Evolutionary conservation across 2,797 vertebrate species (phyloP), one percentile per base, ranked within the genome.

Genomic region (Aldrovandia affinis): DNA sequence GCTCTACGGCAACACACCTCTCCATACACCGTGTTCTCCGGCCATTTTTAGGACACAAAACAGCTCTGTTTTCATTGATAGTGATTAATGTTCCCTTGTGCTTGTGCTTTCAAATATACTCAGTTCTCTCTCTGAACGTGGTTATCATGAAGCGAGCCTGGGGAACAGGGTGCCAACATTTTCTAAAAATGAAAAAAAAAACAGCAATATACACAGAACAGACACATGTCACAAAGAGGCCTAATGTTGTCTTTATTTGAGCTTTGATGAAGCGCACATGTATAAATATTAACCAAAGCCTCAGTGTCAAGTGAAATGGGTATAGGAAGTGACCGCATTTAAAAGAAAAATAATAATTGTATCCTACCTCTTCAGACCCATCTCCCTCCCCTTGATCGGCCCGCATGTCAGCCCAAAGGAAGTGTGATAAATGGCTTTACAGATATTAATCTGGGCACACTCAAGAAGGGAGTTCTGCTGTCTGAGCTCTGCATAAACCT

Each of bases 41-140:
- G 14, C 83, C 82, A 78, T 86, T 87, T 90, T 92, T 92, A 90
- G 87, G 86, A 89, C 83, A 87, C 88, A 90, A 88, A 82, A 87
- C 83, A 80, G 78, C 77, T 78, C 84, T 86, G 83, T 88, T 92
- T 89, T 91, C 89, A 89, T 90, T 91, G 91, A 92, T 91, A 84
- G 93, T 90, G 92, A 94, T 93, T 93, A 92, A 94, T 94, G 88
- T 91, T 87, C 65, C 70, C 68, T 25, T 39, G 55, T 79, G 84
- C 89, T 83, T 61, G 82, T 75, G 82, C 88, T 91, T 93, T 89
- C 86, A 86, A 91, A 90, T 86, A 86, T 85, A 87, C 87, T 89
- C 86, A 80, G 86, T 91, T 83, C 86, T 86, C 85, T 85, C 83
- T 87, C 81, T 86, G 84, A 83, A 89, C 85, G 85, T 86, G 85